These are phyloP conservation scores for Rhagonycha fulva DNA, from an alignment of 2,888 invertebrate species.

Conservation along the genomic window DNA sequence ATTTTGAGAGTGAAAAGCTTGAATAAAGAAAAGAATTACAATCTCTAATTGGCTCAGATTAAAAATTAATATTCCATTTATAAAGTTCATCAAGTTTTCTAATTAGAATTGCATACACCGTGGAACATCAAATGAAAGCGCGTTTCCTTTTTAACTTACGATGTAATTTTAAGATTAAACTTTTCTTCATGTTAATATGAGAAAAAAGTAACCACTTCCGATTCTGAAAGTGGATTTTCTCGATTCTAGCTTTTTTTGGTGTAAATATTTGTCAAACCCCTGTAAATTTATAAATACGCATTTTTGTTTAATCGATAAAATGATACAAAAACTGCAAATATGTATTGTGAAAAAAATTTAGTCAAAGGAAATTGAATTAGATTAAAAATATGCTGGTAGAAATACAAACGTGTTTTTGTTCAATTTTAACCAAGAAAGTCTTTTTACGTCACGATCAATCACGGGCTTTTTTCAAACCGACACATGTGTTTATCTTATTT, in stretches of 20 bases:
- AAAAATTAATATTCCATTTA: background rate
- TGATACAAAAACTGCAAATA: background rate
- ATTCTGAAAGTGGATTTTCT: too few relatives aligned
- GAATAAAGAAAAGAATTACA: background rate
- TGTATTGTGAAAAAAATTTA: background rate
- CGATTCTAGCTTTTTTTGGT: too few relatives aligned
- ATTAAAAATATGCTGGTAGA: background rate
- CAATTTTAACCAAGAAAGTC: slow-evolving; percentile 2
- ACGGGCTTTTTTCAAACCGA: slow-evolving; percentile 4
- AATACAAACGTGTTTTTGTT: background rate
- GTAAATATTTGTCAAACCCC: too few relatives aligned
- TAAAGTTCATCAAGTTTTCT: background rate
- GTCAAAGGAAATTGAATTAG: background rate
- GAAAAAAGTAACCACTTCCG: too few relatives aligned
- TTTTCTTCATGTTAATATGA: too few relatives aligned
- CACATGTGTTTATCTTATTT: slow-evolving; percentile 6
- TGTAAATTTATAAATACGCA: too few relatives aligned
- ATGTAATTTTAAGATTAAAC: too few relatives aligned
- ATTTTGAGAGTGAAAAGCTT: background rate
- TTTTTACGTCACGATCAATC: slow-evolving; percentile 8
- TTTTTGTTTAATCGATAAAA: background rate
- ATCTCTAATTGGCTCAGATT: background rate
- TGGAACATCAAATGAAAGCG: background rate
- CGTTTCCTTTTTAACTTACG: background rate
- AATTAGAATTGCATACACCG: background rate